Percentiles rank a stretch among this genome's conserved stretches.
Conservation (phyloP, 2,797 vertebrate genomes). For the Rhabdophis nuchalis region DNA sequence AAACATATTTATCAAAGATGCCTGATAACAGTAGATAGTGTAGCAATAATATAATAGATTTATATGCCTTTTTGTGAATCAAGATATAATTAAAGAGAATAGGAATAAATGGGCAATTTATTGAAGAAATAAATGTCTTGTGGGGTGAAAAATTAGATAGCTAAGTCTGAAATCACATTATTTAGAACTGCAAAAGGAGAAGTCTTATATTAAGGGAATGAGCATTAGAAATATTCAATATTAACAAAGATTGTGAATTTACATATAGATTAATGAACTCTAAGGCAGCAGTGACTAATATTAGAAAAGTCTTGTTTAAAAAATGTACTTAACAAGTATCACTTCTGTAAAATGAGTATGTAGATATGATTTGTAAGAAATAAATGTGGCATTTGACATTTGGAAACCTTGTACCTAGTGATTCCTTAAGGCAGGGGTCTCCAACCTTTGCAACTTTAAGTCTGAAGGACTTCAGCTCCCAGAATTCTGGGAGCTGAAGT, state of each 20-base stretch:
- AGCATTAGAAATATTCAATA: neutral
- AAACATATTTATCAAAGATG: neutral
- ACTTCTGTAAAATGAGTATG: neutral
- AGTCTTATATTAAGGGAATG: neutral
- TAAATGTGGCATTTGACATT: neutral
- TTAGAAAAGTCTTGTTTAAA: neutral
- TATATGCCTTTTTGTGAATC: neutral
- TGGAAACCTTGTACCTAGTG: neutral
- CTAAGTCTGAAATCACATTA: neutral
- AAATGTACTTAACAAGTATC: neutral
- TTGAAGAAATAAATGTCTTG: neutral
- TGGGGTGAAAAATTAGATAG: neutral
- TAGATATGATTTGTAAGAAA: neutral
- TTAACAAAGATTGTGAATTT: neutral
- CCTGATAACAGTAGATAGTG: neutral
- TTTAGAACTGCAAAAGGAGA: neutral
- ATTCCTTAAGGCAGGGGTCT: neutral
- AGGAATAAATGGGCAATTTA: neutral
- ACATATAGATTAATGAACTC: neutral
- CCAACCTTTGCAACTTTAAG: too few species aligned
- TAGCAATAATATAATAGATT: neutral
- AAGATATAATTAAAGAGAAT: neutral
- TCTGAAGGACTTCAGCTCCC: too few species aligned
- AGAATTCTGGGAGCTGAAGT: too few species aligned
- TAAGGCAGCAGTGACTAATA: neutral